Evolutionary conservation across 23 tunicate genomes (phyloP).

Genomic region (Aplidium turbinatum): DNA sequence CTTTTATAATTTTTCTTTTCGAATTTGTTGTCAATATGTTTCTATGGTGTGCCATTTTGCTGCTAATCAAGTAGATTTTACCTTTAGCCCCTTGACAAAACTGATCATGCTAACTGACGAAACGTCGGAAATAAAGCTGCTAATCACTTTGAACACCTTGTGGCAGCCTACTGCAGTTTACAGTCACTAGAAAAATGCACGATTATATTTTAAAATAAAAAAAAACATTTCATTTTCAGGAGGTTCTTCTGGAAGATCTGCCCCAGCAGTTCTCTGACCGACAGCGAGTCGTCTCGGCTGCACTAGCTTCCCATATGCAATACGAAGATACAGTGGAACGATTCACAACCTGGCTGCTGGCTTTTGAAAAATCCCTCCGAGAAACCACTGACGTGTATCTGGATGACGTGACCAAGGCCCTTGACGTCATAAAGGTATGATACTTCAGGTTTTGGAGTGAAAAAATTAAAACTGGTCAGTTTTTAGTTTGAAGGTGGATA

Average conservation of each 20-base stretch:
- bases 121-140: too few species aligned
- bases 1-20: neutral
- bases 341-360: constrained; percentile 76
- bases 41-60: too few species aligned
- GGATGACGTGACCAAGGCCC: constrained; percentile 67
- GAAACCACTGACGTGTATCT: constrained; percentile 74
- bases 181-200: too few species aligned
- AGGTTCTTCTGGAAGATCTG: constrained; percentile 45
- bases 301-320: constrained; percentile 68
- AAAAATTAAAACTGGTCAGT: too few species aligned
- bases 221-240: constrained; percentile 31
- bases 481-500: too few species aligned
- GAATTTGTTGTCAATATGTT: neutral
- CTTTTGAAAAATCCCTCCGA: constrained; percentile 73
- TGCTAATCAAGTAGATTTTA: too few species aligned
- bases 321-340: constrained; percentile 73
- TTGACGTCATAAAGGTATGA: constrained; percentile 59
- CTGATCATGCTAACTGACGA: too few species aligned
- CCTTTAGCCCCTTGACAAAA: too few species aligned
- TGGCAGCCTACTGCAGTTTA: too few species aligned
- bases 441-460: too few species aligned
- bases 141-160: too few species aligned
- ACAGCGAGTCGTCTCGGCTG: constrained; percentile 69
- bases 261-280: constrained; percentile 83
- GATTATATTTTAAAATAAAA: too few species aligned